Conservation (phyloP, 2,888 invertebrate species). For the Papilio elwesi region DNA sequence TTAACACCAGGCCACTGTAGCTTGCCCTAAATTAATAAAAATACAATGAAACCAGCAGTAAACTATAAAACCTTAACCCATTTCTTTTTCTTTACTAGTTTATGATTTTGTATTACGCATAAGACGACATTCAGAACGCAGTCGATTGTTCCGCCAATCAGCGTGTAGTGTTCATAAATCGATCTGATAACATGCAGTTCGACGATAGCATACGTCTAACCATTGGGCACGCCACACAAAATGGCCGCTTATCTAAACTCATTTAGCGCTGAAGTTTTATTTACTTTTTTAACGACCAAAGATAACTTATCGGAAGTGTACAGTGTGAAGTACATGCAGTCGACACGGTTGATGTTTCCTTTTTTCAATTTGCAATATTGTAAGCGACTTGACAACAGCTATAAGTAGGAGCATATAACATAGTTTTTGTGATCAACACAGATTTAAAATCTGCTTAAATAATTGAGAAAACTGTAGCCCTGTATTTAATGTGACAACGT, state of each 20-base stretch:
- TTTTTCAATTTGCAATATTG: conserved; percentile 26
- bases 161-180: conserved; percentile 69
- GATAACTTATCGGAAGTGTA: conserved; percentile 60
- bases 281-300: conserved; percentile 62
- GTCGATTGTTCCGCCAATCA: conserved; percentile 69
- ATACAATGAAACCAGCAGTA: too few species aligned
- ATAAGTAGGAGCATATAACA: not conserved
- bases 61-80: conserved; percentile 53
- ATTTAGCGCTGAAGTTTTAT: conserved; percentile 63
- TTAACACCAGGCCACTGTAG: too few species aligned
- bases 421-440: not conserved
- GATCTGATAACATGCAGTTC: conserved; percentile 72
- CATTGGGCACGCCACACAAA: conserved; percentile 78
- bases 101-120: conserved; percentile 66
- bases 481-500: too few species aligned
- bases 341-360: conserved; percentile 47
- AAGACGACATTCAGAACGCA: conserved; percentile 44
- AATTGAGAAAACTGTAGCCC: too few species aligned
- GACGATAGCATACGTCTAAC: conserved; percentile 68
- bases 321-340: conserved; percentile 40
- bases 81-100: conserved; percentile 65
- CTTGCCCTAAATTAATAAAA: too few species aligned
- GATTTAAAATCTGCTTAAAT: not conserved
- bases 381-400: not conserved
- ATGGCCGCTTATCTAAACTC: conserved; percentile 72